Evolutionary conservation across 2,888 invertebrate genomes (phyloP).

Genomic region (Sceliomorpha sp.): DNA sequence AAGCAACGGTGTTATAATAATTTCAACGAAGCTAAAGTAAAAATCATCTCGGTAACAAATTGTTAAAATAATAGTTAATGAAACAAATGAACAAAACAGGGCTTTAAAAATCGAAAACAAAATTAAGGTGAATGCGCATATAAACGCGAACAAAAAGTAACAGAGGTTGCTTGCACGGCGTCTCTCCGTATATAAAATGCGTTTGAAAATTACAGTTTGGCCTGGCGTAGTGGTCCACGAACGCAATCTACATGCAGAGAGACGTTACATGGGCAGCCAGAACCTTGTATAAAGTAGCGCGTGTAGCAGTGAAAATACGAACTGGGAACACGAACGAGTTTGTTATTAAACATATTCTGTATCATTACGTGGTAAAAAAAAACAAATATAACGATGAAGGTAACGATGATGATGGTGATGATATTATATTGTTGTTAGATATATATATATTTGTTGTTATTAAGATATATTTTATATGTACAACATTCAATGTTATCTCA

Average conservation of each 20-base stretch:
- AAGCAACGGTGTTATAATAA: slow-evolving; percentile 3
- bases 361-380: slow-evolving; percentile 57
- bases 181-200: no score
- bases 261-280: no score
- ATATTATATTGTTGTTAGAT: slow-evolving; percentile 79
- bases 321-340: slow-evolving; percentile 65
- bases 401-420: slow-evolving; percentile 72
- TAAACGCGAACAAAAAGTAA: slow-evolving; percentile 4
- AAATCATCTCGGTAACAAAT: slow-evolving; percentile 32
- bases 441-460: slow-evolving; percentile 60
- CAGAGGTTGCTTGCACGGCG: background rate
- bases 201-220: no score
- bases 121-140: background rate
- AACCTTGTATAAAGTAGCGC: slow-evolving; percentile 67
- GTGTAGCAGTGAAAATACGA: slow-evolving; percentile 40
- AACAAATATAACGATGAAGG: slow-evolving; percentile 57
- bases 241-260: no score
- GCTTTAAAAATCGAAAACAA: slow-evolving; percentile 28
- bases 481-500: no score
- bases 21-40: slow-evolving; percentile 4
- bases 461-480: no score
- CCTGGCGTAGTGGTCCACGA: no score
- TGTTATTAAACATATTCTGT: slow-evolving; percentile 77
- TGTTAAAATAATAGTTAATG: background rate
- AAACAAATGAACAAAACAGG: slow-evolving; percentile 21